Evolutionary conservation across 2,797 vertebrate species (phyloP).

Genomic region (Cottoperca gobio): DNA sequence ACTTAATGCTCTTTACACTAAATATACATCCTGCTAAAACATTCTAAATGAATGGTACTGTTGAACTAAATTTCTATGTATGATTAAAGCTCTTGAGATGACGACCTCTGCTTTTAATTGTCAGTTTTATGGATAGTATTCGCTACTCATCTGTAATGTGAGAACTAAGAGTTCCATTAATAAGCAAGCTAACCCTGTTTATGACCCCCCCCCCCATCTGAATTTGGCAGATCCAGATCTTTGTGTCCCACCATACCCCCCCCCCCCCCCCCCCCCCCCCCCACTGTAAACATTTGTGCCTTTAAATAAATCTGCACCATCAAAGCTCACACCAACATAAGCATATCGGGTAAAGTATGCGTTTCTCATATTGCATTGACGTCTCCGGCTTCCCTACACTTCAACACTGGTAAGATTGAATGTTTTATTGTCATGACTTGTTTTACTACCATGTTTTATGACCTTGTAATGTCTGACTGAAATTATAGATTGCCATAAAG

Average conservation of each 20-base stretch:
- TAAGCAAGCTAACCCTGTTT: no score
- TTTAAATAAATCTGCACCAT: constrained; percentile 53
- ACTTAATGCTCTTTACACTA: constrained; percentile 82
- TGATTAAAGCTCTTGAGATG: constrained; percentile 86
- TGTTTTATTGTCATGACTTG: neutral
- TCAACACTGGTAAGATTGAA: constrained; percentile 5
- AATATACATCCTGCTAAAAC: constrained; percentile 83
- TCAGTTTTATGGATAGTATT: constrained; percentile 52
- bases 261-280: no score
- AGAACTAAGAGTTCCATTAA: neutral
- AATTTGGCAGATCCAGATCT: constrained; percentile 15
- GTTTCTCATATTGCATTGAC: neutral
- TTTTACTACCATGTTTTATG: neutral
- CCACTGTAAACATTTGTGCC: constrained; percentile 46
- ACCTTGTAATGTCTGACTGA: neutral
- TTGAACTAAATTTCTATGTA: constrained; percentile 85
- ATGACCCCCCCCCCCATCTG: no score
- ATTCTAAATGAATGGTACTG: constrained; percentile 86
- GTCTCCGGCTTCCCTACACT: neutral
- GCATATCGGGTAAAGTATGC: neutral
- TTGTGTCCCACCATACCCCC: constrained; percentile 17
- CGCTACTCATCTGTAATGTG: constrained; percentile 19
- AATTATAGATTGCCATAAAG: neutral
- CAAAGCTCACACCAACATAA: constrained; percentile 2
- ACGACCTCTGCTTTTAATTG: constrained; percentile 60